Percentiles rank a stretch among this genome's conserved stretches.
Evolutionary conservation across 1,140 invertebrate genomes (phyloP).

Genomic region (Calliphora vicina): DNA sequence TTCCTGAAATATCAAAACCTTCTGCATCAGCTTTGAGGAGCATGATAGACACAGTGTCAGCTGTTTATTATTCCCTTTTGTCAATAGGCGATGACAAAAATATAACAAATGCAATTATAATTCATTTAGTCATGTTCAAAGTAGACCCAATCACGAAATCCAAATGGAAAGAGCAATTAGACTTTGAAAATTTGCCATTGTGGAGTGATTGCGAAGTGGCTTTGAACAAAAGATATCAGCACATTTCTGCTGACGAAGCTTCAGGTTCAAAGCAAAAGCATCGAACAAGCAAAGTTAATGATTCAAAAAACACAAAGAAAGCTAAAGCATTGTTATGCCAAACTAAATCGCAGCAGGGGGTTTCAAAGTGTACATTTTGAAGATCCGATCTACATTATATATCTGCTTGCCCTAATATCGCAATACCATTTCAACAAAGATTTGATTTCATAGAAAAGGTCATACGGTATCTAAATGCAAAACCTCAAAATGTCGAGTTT

Average conservation of each 20-base stretch:
- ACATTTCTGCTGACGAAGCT: constrained; percentile 19
- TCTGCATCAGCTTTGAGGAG: not conserved
- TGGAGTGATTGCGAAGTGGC: no score
- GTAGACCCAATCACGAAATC: constrained; percentile 27
- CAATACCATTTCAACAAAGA: not conserved
- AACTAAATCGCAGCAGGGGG: not conserved
- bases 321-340: no score
- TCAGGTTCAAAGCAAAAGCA: not conserved
- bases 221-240: no score
- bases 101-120: constrained; percentile 17
- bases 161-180: constrained; percentile 29
- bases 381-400: not conserved
- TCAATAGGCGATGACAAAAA: constrained; percentile 29
- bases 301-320: no score
- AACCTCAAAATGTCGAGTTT: not conserved
- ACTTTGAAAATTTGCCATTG: no score
- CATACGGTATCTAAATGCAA: no score
- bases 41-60: constrained; percentile 30
- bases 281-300: not conserved
- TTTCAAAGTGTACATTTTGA: not conserved
- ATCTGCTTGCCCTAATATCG: no score
- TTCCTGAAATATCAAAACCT: not conserved
- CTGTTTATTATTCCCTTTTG: constrained; percentile 27
- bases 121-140: constrained; percentile 28
- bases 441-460: constrained; percentile 13